Evolutionary conservation across 2,797 vertebrate species (phyloP).

Genomic region (Psittacula derbiana): DNA sequence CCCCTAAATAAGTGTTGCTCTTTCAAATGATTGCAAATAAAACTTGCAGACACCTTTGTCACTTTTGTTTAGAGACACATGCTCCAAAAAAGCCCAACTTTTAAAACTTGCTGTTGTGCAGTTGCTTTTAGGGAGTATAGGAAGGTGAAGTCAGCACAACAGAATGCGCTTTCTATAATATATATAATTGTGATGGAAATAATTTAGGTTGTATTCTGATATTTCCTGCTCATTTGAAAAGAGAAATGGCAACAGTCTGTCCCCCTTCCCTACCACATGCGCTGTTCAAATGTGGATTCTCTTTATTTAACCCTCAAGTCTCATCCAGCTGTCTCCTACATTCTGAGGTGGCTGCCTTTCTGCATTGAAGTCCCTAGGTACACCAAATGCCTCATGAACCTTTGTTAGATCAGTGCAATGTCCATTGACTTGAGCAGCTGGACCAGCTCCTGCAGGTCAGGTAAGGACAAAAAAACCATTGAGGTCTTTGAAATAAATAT

Average conservation of each 20-base stretch:
- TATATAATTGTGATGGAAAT: slow-evolving; percentile 38
- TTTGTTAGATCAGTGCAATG: background rate
- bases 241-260: background rate
- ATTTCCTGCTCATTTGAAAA: background rate
- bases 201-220: background rate
- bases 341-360: background rate
- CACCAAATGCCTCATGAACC: rapidly evolving
- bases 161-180: slow-evolving; percentile 22
- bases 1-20: background rate
- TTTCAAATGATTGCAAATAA: slow-evolving; percentile 1
- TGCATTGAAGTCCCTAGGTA: background rate
- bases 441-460: background rate
- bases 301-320: background rate
- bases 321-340: background rate
- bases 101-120: background rate
- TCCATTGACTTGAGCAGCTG: background rate
- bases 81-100: background rate
- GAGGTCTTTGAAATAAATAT: background rate
- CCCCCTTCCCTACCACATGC: background rate
- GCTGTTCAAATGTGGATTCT: rapidly evolving
- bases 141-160: background rate
- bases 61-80: background rate
- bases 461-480: rapidly evolving
- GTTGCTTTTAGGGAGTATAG: background rate
- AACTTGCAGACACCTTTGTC: background rate